Conservation (phyloP, 2,888 invertebrate species). For the Linnaemya tessellans region DNA sequence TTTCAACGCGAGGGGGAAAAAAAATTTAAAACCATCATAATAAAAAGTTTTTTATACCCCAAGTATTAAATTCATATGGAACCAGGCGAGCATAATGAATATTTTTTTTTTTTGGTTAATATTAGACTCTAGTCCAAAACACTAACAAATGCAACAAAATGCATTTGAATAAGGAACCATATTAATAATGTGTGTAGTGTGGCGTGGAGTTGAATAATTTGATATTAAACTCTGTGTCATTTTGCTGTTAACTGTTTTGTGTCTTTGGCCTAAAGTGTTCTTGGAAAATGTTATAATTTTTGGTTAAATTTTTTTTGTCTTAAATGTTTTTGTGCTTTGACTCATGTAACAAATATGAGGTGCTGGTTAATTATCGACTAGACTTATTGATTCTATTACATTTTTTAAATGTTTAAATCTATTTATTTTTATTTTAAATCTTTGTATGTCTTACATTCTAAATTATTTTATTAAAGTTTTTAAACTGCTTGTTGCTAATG, state of each 20-base stretch:
- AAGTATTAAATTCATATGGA: constrained; percentile 32
- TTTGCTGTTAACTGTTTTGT: constrained; percentile 47
- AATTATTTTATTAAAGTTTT: constrained; percentile 9
- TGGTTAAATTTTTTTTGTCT: constrained; percentile 51
- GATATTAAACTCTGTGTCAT: constrained; percentile 48
- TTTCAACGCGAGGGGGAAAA: not conserved
- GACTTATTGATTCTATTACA: constrained; percentile 31
- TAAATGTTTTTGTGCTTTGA: constrained; percentile 11
- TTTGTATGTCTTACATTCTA: not conserved
- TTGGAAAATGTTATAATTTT: constrained; percentile 42
- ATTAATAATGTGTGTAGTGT: constrained; percentile 10
- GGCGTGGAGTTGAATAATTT: not conserved
- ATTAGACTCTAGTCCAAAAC: constrained; percentile 34
- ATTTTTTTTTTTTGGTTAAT: constrained; percentile 27
- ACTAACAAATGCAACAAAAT: not conserved
- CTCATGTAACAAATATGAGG: constrained; percentile 33
- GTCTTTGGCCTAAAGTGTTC: constrained; percentile 54
- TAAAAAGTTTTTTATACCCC: not conserved
- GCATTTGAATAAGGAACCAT: constrained; percentile 13
- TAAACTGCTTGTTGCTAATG: constrained; percentile 15
- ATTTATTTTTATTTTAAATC: not conserved
- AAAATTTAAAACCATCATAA: not conserved
- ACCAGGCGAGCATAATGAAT: constrained; percentile 28
- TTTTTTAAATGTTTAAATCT: too few species aligned
- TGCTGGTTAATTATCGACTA: constrained; percentile 7